Evolutionary conservation across 2,888 invertebrate genomes (phyloP).

Genomic region (Heliconius cydno): DNA sequence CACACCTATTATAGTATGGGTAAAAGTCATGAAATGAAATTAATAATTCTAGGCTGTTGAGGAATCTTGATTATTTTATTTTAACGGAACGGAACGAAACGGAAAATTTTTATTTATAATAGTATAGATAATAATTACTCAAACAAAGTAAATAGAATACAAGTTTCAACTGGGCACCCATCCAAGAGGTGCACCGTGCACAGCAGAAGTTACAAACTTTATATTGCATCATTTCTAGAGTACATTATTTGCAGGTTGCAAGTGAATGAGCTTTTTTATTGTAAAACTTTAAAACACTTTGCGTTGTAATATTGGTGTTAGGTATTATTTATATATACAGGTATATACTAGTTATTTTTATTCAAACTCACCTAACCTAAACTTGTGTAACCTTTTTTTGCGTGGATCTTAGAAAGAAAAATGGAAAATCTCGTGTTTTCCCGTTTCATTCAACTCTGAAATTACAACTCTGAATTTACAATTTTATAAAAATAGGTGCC

Average conservation of each 20-base stretch:
- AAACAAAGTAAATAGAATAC: conserved; percentile 29
- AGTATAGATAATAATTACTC: not conserved
- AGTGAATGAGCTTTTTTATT: conserved; percentile 12
- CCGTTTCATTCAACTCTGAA: too few relatives aligned
- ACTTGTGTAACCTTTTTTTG: too few relatives aligned
- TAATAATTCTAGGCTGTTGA: too few relatives aligned
- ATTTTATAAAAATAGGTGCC: too few relatives aligned
- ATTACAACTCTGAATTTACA: too few relatives aligned
- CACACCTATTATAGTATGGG: too few relatives aligned
- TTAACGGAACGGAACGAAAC: too few relatives aligned
- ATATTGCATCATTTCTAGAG: conserved; percentile 30
- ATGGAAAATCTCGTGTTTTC: too few relatives aligned
- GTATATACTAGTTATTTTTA: not conserved
- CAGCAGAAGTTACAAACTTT: conserved; percentile 21
- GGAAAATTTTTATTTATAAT: too few relatives aligned
- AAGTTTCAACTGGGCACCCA: conserved; percentile 29
- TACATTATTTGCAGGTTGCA: conserved; percentile 14
- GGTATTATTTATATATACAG: not conserved
- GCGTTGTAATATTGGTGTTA: not conserved
- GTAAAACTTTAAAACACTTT: not conserved
- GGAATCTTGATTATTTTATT: too few relatives aligned
- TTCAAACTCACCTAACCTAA: not conserved
- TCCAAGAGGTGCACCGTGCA: conserved; percentile 24
- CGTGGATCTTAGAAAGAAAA: too few relatives aligned
- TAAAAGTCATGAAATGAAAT: too few relatives aligned